Evolutionary conservation across 92 coral and sea anemone genomes (phyloP).

Genomic region (Anthopleura xanthogrammica): DNA sequence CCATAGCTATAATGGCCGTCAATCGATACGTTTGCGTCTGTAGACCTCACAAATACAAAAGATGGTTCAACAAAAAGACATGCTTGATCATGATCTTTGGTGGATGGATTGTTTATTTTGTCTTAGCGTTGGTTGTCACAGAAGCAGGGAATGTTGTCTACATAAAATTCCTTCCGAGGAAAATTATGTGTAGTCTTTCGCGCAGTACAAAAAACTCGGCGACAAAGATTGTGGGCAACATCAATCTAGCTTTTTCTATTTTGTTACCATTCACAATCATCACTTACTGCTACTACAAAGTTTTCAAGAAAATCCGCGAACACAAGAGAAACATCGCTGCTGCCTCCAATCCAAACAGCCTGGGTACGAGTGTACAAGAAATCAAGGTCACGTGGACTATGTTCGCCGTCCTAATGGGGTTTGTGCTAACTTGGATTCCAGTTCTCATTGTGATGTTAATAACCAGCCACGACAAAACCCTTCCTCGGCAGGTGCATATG

Average conservation of each 20-base stretch:
- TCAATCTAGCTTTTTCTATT: background rate
- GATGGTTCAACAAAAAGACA: background rate
- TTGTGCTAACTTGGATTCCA: background rate
- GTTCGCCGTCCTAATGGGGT: background rate
- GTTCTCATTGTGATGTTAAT: background rate
- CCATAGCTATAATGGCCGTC: conserved; percentile 4
- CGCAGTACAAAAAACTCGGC: background rate
- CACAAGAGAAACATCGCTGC: conserved; percentile 13
- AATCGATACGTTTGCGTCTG: conserved; percentile 17
- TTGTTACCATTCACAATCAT: background rate
- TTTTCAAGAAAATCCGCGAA: conserved; percentile 17
- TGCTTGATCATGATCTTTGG: background rate
- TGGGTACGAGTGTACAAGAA: conserved; percentile 5
- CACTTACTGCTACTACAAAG: conserved; percentile 13
- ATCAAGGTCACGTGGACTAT: conserved; percentile 3
- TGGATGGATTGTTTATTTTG: background rate
- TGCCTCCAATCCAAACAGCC: background rate
- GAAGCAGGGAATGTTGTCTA: too few relatives aligned
- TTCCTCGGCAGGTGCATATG: background rate
- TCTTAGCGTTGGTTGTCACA: background rate
- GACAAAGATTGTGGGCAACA: background rate
- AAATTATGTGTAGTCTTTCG: background rate
- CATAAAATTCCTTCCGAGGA: background rate
- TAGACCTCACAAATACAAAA: background rate
- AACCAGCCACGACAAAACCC: background rate